Percentiles rank a stretch among this genome's conserved stretches.
phyloP scores from a whole-genome alignment of 2,113 vertebrate species.

The Eulemur rufifrons region DNA sequence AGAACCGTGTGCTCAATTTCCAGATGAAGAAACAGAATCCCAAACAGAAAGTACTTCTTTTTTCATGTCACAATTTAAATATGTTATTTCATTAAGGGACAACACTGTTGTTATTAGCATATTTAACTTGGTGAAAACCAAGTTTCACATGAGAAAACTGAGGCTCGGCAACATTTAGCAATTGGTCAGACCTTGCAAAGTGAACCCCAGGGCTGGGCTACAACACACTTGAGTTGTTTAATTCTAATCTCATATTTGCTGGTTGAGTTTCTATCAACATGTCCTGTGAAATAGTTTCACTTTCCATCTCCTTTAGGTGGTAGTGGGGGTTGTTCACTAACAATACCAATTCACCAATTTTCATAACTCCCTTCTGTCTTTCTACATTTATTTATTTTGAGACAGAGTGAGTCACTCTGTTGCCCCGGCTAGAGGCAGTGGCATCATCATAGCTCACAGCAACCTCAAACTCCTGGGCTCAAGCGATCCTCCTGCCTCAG shows the following conservation, averaged over 20 bases:
- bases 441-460: no score
- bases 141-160: not conserved
- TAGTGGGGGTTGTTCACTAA: not conserved
- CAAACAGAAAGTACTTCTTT: slow-evolving; percentile 14
- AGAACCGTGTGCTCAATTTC: slow-evolving; percentile 2
- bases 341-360: not conserved
- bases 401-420: no score
- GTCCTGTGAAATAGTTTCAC: not conserved
- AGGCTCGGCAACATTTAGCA: not conserved
- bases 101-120: not conserved
- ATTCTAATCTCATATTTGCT: not conserved
- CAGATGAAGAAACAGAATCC: slow-evolving; percentile 2
- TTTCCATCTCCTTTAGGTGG: not conserved
- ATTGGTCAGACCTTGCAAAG: not conserved
- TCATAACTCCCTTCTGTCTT: not conserved
- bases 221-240: not conserved
- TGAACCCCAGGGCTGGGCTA: not conserved
- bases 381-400: not conserved
- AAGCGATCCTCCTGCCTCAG: no score
- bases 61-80: not conserved
- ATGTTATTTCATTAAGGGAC: not conserved
- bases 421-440: no score
- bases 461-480: no score
- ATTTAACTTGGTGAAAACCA: not conserved
- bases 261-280: not conserved